Percentiles rank a stretch among this genome's conserved stretches.
Evolutionary conservation across 2,888 invertebrate genomes (phyloP).

Genomic region (Dasypogon diadema): DNA sequence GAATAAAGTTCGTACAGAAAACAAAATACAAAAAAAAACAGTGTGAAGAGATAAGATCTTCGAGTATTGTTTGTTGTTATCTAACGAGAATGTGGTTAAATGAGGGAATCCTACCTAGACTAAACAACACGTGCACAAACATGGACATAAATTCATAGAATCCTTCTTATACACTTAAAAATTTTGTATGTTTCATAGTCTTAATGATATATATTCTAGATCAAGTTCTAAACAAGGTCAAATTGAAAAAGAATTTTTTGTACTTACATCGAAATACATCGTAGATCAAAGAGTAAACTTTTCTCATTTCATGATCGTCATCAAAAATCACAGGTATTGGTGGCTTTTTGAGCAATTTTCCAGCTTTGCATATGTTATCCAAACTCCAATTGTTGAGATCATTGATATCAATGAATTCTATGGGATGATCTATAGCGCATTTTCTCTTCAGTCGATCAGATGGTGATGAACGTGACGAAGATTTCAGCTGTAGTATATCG

Average conservation of each 20-base stretch:
- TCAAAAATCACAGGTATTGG: conserved; percentile 61
- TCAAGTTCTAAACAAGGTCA: too few species aligned
- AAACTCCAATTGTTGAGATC: conserved; percentile 62
- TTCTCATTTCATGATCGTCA: conserved; percentile 72
- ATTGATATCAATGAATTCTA: conserved; percentile 60
- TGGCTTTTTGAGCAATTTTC: conserved; percentile 63
- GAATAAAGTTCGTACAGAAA: too few species aligned
- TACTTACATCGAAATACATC: conserved; percentile 72
- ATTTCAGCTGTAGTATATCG: conserved; percentile 60
- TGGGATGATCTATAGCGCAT: conserved; percentile 61
- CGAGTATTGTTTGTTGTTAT: too few species aligned
- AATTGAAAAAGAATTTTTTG: too few species aligned
- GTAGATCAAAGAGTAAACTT: conserved; percentile 71
- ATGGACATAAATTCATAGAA: background rate
- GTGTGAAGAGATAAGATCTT: too few species aligned
- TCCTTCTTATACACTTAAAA: background rate
- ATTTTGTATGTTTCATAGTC: too few species aligned
- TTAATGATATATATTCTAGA: too few species aligned
- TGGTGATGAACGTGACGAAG: conserved; percentile 61
- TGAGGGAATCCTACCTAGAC: too few species aligned
- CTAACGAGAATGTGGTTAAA: too few species aligned
- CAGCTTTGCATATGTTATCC: conserved; percentile 64
- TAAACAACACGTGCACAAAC: too few species aligned
- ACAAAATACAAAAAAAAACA: too few species aligned
- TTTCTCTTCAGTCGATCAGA: conserved; percentile 14